phyloP scores from a whole-genome alignment of 2,888 invertebrate genomes.

The Geotrupes spiniger region DNA sequence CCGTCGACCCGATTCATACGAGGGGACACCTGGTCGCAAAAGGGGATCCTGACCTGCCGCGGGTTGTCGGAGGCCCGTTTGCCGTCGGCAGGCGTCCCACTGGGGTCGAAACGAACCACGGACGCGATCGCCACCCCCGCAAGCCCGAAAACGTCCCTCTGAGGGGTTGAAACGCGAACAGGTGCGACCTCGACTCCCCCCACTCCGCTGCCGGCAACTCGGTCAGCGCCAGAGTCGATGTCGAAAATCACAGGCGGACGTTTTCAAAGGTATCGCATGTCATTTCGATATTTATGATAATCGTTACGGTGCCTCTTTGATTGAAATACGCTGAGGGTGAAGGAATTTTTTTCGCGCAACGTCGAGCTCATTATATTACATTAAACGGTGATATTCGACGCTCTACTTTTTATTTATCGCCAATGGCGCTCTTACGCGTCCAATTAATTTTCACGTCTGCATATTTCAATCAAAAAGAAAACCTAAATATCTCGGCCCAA shows the following conservation, averaged over 20 bases:
- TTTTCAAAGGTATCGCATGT: conserved; percentile 42
- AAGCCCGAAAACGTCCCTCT: conserved; percentile 28
- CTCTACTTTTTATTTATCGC: no score
- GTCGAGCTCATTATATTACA: no score
- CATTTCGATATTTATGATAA: conserved; percentile 39
- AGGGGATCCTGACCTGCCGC: conserved; percentile 9
- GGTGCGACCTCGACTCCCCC: conserved; percentile 43
- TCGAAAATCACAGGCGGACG: conserved; percentile 43
- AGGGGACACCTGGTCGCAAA: conserved; percentile 19
- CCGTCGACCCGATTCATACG: conserved; percentile 14
- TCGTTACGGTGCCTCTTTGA: conserved; percentile 29
- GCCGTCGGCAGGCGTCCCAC: neutral
- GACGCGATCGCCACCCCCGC: conserved; percentile 21
- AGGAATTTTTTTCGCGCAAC: neutral
- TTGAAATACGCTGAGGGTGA: conserved; percentile 4
- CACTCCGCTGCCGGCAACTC: conserved; percentile 34
- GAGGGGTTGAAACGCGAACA: conserved; percentile 46
- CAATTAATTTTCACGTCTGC: no score
- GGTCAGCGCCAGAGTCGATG: conserved; percentile 41
- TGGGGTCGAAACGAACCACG: conserved; percentile 25
- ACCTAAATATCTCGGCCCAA: no score
- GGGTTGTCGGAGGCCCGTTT: conserved; percentile 2
- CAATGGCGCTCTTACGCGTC: no score
- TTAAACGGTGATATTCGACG: no score
- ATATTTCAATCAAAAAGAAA: no score